These are phyloP conservation scores for Pangasius krempfi DNA, from an alignment of 2,797 vertebrate genomes.

Conservation along the genomic window DNA sequence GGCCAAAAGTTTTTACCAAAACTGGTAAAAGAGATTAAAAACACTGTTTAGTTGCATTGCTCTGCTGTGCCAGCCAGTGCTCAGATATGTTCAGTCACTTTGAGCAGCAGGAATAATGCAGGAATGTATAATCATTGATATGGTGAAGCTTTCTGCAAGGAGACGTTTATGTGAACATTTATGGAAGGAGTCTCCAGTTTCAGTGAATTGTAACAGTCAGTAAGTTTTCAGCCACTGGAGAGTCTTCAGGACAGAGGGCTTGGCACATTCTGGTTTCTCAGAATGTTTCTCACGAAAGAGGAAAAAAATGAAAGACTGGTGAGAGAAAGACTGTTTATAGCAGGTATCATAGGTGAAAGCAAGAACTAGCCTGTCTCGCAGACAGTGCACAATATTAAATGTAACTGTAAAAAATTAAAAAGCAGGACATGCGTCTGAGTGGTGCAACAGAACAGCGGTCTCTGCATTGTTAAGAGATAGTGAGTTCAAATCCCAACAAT, in stretches of 20 bases:
- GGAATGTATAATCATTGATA: not conserved
- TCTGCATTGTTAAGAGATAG: not conserved
- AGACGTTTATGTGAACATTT: not conserved
- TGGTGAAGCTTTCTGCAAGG: not conserved
- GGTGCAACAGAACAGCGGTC: not conserved
- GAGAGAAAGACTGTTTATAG: not conserved
- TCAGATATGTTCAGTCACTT: not conserved
- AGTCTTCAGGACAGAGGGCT: not conserved
- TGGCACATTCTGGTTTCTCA: not conserved
- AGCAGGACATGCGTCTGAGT: not conserved
- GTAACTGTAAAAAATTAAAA: not conserved
- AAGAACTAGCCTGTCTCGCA: not conserved
- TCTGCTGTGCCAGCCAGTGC: not conserved
- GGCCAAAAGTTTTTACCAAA: not conserved
- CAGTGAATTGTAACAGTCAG: not conserved
- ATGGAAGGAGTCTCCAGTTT: not conserved
- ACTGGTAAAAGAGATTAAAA: not conserved
- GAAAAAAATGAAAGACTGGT: too few relatives aligned
- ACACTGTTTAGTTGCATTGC: not conserved
- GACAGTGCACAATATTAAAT: not conserved
- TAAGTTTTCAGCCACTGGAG: not conserved
- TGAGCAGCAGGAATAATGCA: not conserved
- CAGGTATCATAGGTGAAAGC: not conserved
- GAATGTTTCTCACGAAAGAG: not conserved
- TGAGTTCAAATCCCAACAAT: not conserved